Base-by-base conservation (phyloP, 2,888 invertebrate genomes). In the Drosophila planitibia region DNA sequence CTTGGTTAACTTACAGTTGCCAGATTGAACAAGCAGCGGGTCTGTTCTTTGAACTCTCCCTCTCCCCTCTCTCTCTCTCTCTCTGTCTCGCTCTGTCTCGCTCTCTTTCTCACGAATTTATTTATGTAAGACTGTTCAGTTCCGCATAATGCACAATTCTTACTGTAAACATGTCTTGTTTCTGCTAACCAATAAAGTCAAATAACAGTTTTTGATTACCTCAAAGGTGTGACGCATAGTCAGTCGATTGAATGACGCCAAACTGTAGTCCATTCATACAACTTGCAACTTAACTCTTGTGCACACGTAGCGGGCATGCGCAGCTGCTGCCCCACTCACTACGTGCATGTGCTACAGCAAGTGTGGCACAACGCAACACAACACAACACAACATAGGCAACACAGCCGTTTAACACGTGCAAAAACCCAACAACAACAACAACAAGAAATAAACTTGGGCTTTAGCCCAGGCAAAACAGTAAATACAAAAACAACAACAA, bases 241-340 rank as follows among this genome's bases (percentile, higher is more conserved):
- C 12, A 33, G 58, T 12, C 12, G 54, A 35, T 47, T 19, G 19
- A 47, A 47, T 59, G 44, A 47, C 44, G 44, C 19, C 19, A 14
- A 25, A 7, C 19, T 16, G 16, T 16, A 35, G 35, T 60, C 41
- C 65, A 52, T 60, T 60, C 65, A 52, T 60, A 32, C 65, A 33
- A 55, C 30, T 7, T 37, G 19, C 33, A 25, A 3, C 22, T 25
- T 19, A 16, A 47, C 25, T 16, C 16, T 25, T 25, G 47, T 12
- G 6, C 16, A 25, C 25, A 25, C 25, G 37, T 7, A 37, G 12
- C 28, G 12, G 25, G 39, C 55, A 57, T 57, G 55, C 39, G 55
- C 28, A 57, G 55, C 55, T 57, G 55, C 28, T 47, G 47, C 25
- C 4, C 25, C 25, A 16, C 25, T 47, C 9, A 25, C 47, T 25